Evolutionary conservation across 2,888 invertebrate genomes (phyloP).

Genomic region (Crossocerus cetratus): DNA sequence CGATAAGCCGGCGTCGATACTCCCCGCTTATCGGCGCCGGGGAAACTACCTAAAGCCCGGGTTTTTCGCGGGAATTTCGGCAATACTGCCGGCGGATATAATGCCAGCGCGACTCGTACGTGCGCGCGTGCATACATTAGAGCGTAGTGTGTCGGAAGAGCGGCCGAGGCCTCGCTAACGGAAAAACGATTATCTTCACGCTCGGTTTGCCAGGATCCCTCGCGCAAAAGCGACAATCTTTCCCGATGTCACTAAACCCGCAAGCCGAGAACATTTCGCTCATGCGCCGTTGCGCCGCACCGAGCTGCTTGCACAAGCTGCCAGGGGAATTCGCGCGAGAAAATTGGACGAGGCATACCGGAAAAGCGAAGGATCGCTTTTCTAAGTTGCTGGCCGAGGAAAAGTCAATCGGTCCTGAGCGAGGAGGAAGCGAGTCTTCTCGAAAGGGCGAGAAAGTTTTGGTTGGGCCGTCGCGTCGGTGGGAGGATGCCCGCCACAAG

Average conservation of each 20-base stretch:
- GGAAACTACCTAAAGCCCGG: not conserved
- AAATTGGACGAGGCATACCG: not conserved
- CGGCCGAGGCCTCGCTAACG: constrained; percentile 47
- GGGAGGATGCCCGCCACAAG: not conserved
- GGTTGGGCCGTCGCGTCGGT: not conserved
- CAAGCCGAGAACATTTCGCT: constrained; percentile 51
- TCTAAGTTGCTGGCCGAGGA: not conserved
- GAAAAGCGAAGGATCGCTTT: not conserved
- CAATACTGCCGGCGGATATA: not conserved
- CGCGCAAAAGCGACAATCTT: constrained; percentile 48
- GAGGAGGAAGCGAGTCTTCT: not conserved
- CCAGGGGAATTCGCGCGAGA: not conserved
- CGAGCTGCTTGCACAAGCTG: not conserved
- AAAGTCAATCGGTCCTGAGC: not conserved
- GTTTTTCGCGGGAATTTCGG: not conserved
- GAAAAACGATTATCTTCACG: constrained; percentile 63
- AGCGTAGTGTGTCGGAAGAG: constrained; percentile 41
- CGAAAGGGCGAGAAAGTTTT: not conserved
- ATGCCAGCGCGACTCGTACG: not conserved
- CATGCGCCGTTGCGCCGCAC: constrained; percentile 39
- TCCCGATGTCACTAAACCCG: constrained; percentile 39
- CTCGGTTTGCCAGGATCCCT: constrained; percentile 53
- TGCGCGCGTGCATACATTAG: constrained; percentile 19
- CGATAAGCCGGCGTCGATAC: constrained; percentile 32
- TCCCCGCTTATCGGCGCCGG: constrained; percentile 15